Percentiles rank a stretch among this genome's conserved stretches.
phyloP scores from a whole-genome alignment of 2,113 vertebrate species.

The Phalacrocorax aristotelis region DNA sequence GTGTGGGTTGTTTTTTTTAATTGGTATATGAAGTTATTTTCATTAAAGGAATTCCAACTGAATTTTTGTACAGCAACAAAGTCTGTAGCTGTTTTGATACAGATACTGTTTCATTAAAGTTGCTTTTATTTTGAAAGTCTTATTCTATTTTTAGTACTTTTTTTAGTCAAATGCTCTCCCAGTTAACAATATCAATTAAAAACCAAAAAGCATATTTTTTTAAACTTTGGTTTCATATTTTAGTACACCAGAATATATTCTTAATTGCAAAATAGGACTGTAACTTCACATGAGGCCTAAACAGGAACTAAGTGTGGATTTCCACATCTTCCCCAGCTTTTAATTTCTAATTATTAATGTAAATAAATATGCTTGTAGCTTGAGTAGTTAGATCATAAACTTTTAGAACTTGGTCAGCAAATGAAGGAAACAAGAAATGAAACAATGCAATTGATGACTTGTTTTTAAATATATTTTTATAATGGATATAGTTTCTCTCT shows the following conservation, averaged over 20 bases:
- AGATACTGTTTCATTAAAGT: background rate
- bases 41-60: background rate
- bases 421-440: background rate
- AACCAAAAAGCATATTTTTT: background rate
- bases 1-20: background rate
- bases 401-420: background rate
- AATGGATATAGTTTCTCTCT: background rate
- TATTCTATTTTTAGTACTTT: background rate
- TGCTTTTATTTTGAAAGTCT: background rate
- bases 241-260: background rate
- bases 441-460: background rate
- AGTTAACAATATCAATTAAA: background rate
- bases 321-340: background rate
- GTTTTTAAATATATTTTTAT: background rate
- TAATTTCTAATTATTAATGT: background rate
- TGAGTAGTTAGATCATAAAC: background rate
- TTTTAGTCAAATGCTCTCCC: background rate
- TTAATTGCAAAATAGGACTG: background rate
- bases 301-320: background rate
- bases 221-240: background rate
- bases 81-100: background rate
- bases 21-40: background rate
- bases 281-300: background rate
- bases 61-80: background rate
- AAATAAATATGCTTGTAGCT: background rate